Base-by-base conservation (phyloP, 2,113 vertebrate species). In the Enhydra lutris region DNA sequence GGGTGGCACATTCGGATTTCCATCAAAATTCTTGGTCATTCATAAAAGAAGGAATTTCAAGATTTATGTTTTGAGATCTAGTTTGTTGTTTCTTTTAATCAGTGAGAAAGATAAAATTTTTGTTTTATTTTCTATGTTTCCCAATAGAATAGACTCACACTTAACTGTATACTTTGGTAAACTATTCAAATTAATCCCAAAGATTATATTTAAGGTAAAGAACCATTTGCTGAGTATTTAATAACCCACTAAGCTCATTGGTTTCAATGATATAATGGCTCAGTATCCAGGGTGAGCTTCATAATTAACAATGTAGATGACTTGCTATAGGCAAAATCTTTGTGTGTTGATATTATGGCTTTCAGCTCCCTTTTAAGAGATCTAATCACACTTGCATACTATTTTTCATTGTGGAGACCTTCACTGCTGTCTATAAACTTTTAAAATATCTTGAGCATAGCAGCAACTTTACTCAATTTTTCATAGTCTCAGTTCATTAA, bases 261-360 rank as follows among this genome's bases (percentile, higher is more conserved):
- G 95, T 97, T 81, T 98, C 78, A 79, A 71, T 95, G 91, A 91
- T 97, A 94, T 10, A 17, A 57, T 92, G 97, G 18, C 61, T 98
- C 97, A 87, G 59, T 96, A 98, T 98, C 80, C 71, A 86, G 63
- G 94, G 69, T 76, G 89, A 97, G 50, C 52, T 97, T 91, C 90
- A 18, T 97, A 98, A 98, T 98, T 98, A 98, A 98, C 95, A 97
- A 89, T 96, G 96, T 95, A 98, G 97, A 97, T 92, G 67, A 97
- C 86, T 97, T 96, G 97, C 94, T 98, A 96, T 26, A 97, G 97
- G 98, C 94, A 97, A 98, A 76, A 96, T 95, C 73, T 97, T 96
- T 97, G 31, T 83, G 5, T 93, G 14, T 78, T 93, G 73, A 90
- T 97, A 79, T 55, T 47, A 79, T 81, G n/a, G 6, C 83, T 98